A percentile compares a stretch with the other conserved stretches of the same genome.
Conservation (phyloP, 2,797 vertebrate genomes). For the Gorsachius magnificus region DNA sequence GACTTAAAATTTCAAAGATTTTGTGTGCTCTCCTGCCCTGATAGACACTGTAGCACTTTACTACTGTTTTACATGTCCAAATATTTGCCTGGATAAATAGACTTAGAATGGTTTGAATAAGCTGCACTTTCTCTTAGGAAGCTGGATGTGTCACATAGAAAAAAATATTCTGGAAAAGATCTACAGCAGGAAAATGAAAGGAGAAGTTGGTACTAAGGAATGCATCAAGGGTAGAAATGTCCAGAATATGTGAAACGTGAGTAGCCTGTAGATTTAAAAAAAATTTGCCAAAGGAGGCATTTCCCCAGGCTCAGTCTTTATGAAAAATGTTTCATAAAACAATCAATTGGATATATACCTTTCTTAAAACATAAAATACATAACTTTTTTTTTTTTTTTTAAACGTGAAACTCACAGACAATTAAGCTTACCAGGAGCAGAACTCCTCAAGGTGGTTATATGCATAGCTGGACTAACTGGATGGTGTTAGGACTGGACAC, state of each 20-base stretch:
- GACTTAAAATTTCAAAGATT: not conserved
- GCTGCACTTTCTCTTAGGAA: constrained; percentile 9
- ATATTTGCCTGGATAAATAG: constrained; percentile 68
- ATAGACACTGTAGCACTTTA: constrained; percentile 6
- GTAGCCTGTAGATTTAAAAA: not conserved
- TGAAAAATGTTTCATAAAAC: not conserved
- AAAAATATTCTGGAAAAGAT: constrained; percentile 16
- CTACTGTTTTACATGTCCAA: constrained; percentile 46
- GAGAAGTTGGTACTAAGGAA: not conserved
- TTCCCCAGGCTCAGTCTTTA: not conserved
- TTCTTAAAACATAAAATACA: not conserved
- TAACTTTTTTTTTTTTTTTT: not conserved
- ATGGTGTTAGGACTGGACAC: not conserved
- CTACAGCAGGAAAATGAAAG: not conserved
- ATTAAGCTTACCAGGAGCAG: not conserved
- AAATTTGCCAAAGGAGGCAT: not conserved
- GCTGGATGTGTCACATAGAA: not conserved
- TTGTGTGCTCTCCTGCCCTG: constrained; percentile 20
- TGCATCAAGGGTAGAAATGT: not conserved
- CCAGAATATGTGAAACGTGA: not conserved
- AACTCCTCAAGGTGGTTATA: not conserved
- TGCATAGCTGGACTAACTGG: too few relatives aligned
- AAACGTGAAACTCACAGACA: not conserved
- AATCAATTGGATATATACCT: not conserved
- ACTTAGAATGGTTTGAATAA: constrained; percentile 41